Evolutionary conservation across 30 jellyfish, hydroid and myxozoan species (phyloP).

Genomic region (Turritopsis dohrnii): DNA sequence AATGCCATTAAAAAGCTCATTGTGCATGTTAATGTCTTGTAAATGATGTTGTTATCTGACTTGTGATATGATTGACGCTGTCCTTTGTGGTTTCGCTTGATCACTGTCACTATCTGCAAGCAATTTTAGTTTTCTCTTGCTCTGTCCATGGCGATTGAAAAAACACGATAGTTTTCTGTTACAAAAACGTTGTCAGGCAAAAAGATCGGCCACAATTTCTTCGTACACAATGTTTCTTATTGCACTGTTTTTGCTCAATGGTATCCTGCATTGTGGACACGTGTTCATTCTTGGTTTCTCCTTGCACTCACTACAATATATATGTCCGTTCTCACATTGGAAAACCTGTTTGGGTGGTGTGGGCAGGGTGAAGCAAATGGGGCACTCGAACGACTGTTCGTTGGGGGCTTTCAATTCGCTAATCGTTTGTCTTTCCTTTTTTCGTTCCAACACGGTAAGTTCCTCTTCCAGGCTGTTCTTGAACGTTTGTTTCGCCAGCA

Average conservation of each 20-base stretch:
- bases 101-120: not conserved
- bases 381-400: constrained; percentile 19
- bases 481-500: not conserved
- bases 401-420: not conserved
- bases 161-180: not conserved
- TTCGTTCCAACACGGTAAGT: not conserved
- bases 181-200: not conserved
- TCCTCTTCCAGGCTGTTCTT: not conserved
- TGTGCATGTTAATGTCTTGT: not conserved
- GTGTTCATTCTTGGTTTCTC: constrained; percentile 14
- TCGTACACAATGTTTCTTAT: constrained; percentile 18
- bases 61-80: not conserved
- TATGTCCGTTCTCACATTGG: constrained; percentile 32
- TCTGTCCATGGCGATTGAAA: not conserved
- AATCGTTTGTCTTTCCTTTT: not conserved
- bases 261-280: constrained; percentile 30
- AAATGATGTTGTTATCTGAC: not conserved
- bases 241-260: not conserved
- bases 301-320: constrained; percentile 31
- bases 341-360: constrained; percentile 14
- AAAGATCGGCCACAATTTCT: constrained; percentile 7
- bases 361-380: constrained; percentile 22
- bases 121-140: too few relatives aligned
- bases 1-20: not conserved
- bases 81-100: not conserved